Evolutionary conservation across 2,797 vertebrate genomes (phyloP), one percentile per base, ranked within the genome.

Genomic region (Malacoraja senta): DNA sequence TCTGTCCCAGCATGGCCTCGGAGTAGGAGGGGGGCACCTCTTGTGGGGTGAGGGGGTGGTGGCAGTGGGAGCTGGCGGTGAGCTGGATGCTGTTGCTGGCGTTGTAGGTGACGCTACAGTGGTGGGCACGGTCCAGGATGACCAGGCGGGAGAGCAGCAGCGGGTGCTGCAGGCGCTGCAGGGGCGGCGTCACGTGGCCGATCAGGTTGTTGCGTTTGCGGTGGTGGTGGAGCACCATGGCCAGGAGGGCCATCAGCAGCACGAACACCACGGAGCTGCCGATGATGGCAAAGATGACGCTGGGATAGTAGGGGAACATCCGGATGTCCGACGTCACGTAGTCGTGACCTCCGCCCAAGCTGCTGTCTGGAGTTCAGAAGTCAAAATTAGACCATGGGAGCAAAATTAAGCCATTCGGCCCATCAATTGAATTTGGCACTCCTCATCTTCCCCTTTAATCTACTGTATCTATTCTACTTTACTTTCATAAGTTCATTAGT

Each of bases 201-300:
- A 99, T 96, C 91, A 99, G 97, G 12, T 98, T 97, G 93, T 98
- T 99, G 83, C 98, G 96, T 94, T 99, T 99, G 93, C 98, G 97
- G 94, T 99, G 99, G 94, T 99, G 99, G 94, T 99, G 99, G 93
- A 99, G 95, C 93, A 99, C 97, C 38, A 99, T 93, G 0, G 98
- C 98, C 13, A 99, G 95, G 63, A 99, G 95, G 0, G 98, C 98
- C 95, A 99, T 98, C 94, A 99, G 98, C 72, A 99, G 96, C 9
- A 99, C 98, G 0, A 99, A 99, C 95, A 99, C 98, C 94, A 99
- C 97, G 0, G 98, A 98, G 93, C 98, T 99, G 94, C 98, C 98
- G 0, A 99, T 98, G 95, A 99, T 98, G 1, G 98, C 98, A 0
- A 99, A 99, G 2, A 98, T 99, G 94, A 99, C 98, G 86, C 98